Conservation (phyloP, 2,113 vertebrate species). For the Suricata suricatta region DNA sequence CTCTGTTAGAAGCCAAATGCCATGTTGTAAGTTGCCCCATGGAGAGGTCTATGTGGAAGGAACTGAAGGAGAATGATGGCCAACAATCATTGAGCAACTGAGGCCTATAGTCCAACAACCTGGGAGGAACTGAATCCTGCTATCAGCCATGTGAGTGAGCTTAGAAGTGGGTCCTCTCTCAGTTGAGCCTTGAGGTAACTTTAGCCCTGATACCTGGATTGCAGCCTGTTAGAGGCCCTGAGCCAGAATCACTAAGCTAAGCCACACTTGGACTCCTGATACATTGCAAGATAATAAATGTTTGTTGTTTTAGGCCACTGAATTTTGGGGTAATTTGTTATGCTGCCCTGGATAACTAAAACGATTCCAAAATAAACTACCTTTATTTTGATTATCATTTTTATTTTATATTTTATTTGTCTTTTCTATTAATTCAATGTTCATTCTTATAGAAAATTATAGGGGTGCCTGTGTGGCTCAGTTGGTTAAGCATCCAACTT, state of each 20-base stretch:
- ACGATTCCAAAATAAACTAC: background rate
- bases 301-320: background rate
- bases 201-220: background rate
- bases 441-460: background rate
- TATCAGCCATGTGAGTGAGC: background rate
- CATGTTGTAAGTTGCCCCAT: background rate
- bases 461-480: no score
- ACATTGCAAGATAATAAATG: background rate
- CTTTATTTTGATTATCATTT: background rate
- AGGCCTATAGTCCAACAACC: background rate
- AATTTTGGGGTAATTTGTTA: slow-evolving; percentile 14
- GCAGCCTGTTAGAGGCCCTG: background rate
- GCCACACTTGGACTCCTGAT: background rate
- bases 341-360: background rate
- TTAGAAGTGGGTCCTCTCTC: background rate
- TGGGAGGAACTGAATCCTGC: background rate
- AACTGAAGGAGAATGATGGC: background rate
- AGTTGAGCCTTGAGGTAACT: background rate
- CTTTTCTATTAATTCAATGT: background rate
- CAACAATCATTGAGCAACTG: background rate
- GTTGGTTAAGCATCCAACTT: no score
- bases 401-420: background rate
- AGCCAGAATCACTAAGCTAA: background rate
- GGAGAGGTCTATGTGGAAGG: background rate
- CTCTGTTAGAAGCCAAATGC: background rate